Percentiles rank a stretch among this genome's conserved stretches.
phyloP scores from a whole-genome alignment of 2,888 invertebrate genomes.

The Callosobruchus maculatus region DNA sequence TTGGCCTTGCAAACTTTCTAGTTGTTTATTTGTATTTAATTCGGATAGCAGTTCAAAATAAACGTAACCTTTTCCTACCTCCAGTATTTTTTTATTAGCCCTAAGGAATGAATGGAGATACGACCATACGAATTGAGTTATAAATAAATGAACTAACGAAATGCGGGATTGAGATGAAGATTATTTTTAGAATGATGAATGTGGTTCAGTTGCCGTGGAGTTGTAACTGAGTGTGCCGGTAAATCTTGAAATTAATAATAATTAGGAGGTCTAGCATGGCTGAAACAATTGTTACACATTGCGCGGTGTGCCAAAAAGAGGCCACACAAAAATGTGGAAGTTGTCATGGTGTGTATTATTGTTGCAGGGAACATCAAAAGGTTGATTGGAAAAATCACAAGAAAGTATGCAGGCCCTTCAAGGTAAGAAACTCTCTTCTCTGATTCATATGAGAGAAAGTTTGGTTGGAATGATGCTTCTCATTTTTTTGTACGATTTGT shows the following conservation, averaged over 20 bases:
- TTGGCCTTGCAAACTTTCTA: background rate
- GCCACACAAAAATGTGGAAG: slow-evolving; percentile 70
- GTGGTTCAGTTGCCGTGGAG: background rate
- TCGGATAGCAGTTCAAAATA: background rate
- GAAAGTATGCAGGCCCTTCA: slow-evolving; percentile 61
- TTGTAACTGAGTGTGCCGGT: background rate
- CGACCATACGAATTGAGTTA: background rate
- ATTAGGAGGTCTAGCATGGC: background rate
- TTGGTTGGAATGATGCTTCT: too few species aligned
- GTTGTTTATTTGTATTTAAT: background rate
- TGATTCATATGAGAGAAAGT: too few species aligned
- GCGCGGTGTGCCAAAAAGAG: slow-evolving; percentile 62
- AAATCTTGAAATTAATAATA: background rate
- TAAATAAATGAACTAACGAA: background rate
- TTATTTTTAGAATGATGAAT: background rate
- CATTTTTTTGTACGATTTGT: too few species aligned
- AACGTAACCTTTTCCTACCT: background rate
- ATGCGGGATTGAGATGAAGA: background rate
- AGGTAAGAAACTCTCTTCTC: slow-evolving; percentile 42
- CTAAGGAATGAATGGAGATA: background rate
- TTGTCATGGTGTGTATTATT: slow-evolving; percentile 70
- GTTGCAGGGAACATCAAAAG: slow-evolving; percentile 73
- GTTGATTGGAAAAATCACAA: slow-evolving; percentile 75
- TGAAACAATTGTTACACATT: slow-evolving; percentile 33
- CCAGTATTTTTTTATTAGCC: background rate